Evolutionary conservation across 2,797 vertebrate species (phyloP), one percentile per base, ranked within the genome.

Genomic region (Spinus pinus): DNA sequence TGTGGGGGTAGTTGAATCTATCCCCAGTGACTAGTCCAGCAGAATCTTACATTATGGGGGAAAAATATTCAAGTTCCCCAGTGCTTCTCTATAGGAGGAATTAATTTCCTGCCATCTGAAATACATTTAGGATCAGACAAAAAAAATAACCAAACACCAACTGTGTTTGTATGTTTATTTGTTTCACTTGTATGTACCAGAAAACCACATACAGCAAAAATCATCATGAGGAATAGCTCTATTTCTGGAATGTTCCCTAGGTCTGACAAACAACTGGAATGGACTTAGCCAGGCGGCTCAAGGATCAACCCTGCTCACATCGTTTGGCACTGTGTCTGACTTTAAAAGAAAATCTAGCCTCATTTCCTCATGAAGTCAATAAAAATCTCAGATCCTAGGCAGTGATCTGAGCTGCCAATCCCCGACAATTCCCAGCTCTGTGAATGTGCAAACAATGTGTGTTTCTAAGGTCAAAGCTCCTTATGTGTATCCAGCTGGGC

Each of bases 81-180:
- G 25, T 10, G 22, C 7, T 72, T 50, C 30, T 44, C 51, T 88
- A 30, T 64, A 57, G 3, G 21, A 80, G 31, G 50, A 93, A 91
- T 67, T 78, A 0, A 58, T 41, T 95, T 95, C 58, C 88, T 91
- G 74, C 15, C 80, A 81, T 78, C 44, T 92, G 86, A 96, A 93
- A 90, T 31, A 70, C 33, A 85, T 88, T 81, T 72, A 61, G 22
- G 6, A 72, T 53, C 28, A 78, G 50, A 92, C 27, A 3, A 10
- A 44, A 47, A 82, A 60, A 37, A 35, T 7, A 6, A 17, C 15
- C 57, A 61, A 61, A 60, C 17, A 64, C 14, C 21, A 62, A 86
- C 12, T 25, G 12, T 20, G 13, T 37, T 27, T 37, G 11, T 37
- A 27, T 9, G 24, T 25, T 56, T 33, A 15, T 33, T 58, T 37